Conservation (phyloP, 2,113 vertebrate species). For the Coptodon bakossiorum region DNA sequence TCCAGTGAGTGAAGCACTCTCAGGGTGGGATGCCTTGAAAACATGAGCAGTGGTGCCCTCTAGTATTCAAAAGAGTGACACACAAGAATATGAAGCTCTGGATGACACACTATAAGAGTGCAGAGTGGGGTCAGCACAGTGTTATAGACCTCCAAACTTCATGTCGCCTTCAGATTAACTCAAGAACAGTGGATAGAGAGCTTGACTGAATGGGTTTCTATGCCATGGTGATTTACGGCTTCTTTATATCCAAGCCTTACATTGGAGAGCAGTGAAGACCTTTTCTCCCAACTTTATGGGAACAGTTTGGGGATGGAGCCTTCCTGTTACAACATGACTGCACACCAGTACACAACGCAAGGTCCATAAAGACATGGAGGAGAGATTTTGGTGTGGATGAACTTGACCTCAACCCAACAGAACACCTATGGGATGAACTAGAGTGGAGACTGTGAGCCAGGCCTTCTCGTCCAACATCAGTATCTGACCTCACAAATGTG, state of each 20-base stretch:
- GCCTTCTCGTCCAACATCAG: background rate
- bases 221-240: background rate
- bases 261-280: background rate
- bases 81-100: background rate
- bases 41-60: constrained; percentile 17
- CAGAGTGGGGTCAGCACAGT: background rate
- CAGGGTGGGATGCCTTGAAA: background rate
- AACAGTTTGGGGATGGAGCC: background rate
- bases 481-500: background rate
- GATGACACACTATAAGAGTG: background rate
- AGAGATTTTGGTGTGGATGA: background rate
- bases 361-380: background rate
- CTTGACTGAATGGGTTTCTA: background rate
- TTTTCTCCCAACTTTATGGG: background rate
- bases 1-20: background rate
- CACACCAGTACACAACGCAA: background rate
- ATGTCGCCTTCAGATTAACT: background rate
- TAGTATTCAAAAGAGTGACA: constrained; percentile 5
- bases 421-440: background rate
- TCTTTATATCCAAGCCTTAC: background rate
- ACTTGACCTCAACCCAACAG: background rate
- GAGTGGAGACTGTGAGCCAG: background rate
- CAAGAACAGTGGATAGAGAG: background rate
- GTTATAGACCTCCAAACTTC: background rate
- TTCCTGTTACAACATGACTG: background rate